A percentile compares a stretch with the other conserved stretches of the same genome.
Evolutionary conservation across 2,113 vertebrate genomes (phyloP).

Genomic region (Rhadina sibilatrix): DNA sequence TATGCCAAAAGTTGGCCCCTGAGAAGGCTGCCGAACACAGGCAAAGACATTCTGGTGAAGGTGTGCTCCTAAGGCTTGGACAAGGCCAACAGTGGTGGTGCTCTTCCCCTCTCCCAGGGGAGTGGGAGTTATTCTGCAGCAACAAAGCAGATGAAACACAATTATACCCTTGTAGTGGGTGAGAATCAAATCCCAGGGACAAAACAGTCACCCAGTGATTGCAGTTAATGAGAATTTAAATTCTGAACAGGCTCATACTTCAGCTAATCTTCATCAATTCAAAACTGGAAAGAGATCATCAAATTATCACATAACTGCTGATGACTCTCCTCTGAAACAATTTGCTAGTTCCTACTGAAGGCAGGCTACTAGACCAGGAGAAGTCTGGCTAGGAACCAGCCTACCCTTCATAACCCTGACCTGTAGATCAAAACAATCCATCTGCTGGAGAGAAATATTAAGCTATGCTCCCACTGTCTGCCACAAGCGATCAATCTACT

Average conservation of each 20-base stretch:
- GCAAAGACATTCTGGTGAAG: constrained; percentile 92
- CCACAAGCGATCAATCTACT: background rate
- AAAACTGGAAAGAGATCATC: background rate
- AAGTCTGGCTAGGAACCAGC: background rate
- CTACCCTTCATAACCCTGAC: background rate
- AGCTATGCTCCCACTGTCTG: background rate
- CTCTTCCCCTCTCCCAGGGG: constrained; percentile 97
- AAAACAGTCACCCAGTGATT: background rate
- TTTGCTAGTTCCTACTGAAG: background rate
- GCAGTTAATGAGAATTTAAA: background rate
- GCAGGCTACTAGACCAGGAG: background rate
- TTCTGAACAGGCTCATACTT: background rate
- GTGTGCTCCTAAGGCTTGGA: constrained; percentile 92
- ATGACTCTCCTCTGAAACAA: background rate
- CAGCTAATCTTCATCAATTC: background rate
- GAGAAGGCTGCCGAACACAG: constrained; percentile 96
- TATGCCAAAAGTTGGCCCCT: constrained; percentile 97
- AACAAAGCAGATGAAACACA: background rate
- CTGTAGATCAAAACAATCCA: background rate
- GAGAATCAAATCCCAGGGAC: background rate
- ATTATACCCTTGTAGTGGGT: background rate
- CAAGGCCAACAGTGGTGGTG: constrained; percentile 93
- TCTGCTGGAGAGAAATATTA: background rate
- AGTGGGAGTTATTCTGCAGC: constrained; percentile 92
- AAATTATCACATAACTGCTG: background rate